Evolutionary conservation across 2,113 vertebrate species (phyloP).

Genomic region (Malurus alboscapulatus): DNA sequence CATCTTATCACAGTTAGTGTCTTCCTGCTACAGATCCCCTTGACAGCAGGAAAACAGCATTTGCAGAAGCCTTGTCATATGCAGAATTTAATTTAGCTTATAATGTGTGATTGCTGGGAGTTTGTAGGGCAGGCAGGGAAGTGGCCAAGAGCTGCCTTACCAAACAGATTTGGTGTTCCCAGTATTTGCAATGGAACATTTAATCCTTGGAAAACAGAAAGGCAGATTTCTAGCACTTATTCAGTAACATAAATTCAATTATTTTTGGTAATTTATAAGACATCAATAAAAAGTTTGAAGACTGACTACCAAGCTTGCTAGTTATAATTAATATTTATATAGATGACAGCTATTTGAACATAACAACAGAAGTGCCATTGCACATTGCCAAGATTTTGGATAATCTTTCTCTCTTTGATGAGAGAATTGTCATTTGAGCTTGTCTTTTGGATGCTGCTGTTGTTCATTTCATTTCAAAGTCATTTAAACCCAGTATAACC

Average conservation of each 20-base stretch:
- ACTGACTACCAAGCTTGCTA: background rate
- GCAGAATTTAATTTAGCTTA: constrained; percentile 6
- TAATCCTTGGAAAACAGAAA: background rate
- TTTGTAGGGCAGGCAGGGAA: background rate
- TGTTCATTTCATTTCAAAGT: background rate
- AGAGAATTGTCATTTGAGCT: background rate
- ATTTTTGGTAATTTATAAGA: constrained; percentile 18
- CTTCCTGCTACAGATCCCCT: background rate
- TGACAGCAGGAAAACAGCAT: background rate
- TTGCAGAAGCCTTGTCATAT: background rate
- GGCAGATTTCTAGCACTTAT: background rate
- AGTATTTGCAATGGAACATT: background rate
- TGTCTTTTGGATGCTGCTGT: background rate
- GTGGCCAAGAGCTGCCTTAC: background rate
- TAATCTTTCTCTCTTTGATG: background rate
- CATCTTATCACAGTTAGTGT: background rate
- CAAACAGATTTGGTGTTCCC: background rate
- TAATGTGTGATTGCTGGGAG: background rate
- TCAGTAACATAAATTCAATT: background rate
- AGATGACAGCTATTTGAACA: background rate
- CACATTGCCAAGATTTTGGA: background rate
- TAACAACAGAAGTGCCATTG: background rate
- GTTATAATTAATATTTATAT: background rate
- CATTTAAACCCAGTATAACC: background rate
- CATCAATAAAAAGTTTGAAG: constrained; percentile 1